phyloP scores from a whole-genome alignment of 2,888 invertebrate species.

The Macrostomum cliftonense region DNA sequence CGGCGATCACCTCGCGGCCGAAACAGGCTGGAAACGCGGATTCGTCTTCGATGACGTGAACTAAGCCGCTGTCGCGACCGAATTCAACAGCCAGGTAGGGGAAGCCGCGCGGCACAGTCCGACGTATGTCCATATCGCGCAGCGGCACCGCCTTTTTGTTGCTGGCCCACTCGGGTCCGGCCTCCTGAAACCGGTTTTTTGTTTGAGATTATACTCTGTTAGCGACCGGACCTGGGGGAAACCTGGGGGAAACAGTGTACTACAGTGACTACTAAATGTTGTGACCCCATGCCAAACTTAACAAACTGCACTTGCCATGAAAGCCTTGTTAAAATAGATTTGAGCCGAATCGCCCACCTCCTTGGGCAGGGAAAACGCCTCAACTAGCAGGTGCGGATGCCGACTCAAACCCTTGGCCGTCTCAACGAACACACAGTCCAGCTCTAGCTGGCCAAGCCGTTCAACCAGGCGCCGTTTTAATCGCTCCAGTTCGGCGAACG shows the following conservation, averaged over 20 bases:
- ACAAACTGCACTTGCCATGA: not conserved
- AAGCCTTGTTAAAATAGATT: conserved; percentile 62
- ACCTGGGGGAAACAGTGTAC: no score
- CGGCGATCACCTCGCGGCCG: not conserved
- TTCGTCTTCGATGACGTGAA: conserved; percentile 82
- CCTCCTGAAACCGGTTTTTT: conserved; percentile 72
- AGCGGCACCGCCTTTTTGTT: conserved; percentile 73
- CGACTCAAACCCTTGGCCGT: conserved; percentile 54
- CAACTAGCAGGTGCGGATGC: conserved; percentile 64
- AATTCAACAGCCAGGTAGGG: conserved; percentile 87
- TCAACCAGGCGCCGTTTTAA: conserved; percentile 4
- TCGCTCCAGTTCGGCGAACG: conserved; percentile 54
- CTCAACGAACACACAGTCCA: conserved; percentile 76
- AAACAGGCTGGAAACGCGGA: not conserved
- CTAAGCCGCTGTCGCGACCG: conserved; percentile 67
- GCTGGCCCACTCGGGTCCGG: conserved; percentile 78
- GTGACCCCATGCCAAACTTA: no score
- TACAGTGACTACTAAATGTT: no score
- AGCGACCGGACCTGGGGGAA: no score
- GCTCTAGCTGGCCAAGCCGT: conserved; percentile 49
- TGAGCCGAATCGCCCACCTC: conserved; percentile 71
- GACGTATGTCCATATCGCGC: conserved; percentile 50
- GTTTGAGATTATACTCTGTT: no score
- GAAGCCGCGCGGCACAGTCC: conserved; percentile 69
- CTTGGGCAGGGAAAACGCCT: conserved; percentile 67